phyloP scores from a whole-genome alignment of 1,140 invertebrate genomes.

The Galendromus occidentalis region DNA sequence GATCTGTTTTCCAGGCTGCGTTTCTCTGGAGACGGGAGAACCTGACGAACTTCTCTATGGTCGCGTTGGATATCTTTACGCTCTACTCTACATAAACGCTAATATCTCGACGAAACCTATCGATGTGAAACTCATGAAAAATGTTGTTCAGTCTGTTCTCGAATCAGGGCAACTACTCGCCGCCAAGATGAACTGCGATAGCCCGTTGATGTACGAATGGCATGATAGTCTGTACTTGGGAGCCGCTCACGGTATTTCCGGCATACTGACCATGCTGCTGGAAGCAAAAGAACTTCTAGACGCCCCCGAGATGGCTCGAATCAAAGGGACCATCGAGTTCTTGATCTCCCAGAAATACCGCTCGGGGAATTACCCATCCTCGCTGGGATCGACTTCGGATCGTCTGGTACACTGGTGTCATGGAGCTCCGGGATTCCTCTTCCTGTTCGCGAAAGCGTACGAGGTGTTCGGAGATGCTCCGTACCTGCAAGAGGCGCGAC shows the following conservation, averaged over 20 bases:
- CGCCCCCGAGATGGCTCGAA: slow-evolving; percentile 31
- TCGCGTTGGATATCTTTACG: slow-evolving; percentile 57
- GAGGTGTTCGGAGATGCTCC: slow-evolving; percentile 46
- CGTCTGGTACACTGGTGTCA: slow-evolving; percentile 86
- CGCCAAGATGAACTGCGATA: slow-evolving; percentile 24
- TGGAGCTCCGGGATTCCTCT: slow-evolving; percentile 67
- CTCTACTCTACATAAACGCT: slow-evolving; percentile 47
- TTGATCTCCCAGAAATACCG: slow-evolving; percentile 37
- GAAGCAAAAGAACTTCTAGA: slow-evolving; percentile 38
- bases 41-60: slow-evolving; percentile 71
- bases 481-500: slow-evolving; percentile 48
- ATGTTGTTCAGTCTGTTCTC: slow-evolving; percentile 37
- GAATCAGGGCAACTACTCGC: slow-evolving; percentile 40
- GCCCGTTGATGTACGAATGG: slow-evolving; percentile 61
- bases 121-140: slow-evolving; percentile 20
- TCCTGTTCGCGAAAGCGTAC: slow-evolving; percentile 50
- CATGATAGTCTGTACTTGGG: slow-evolving; percentile 61
- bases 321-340: slow-evolving; percentile 43
- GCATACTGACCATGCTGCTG: slow-evolving; percentile 59
- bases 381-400: slow-evolving; percentile 46
- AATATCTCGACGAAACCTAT: slow-evolving; percentile 30
- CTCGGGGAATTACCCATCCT: slow-evolving; percentile 62
- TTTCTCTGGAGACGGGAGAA: slow-evolving; percentile 25
- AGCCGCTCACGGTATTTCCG: slow-evolving; percentile 63
- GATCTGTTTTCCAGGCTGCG: not conserved